Percentiles rank a stretch among this genome's conserved stretches.
Evolutionary conservation across 1,140 invertebrate genomes (phyloP).

Genomic region (Nephila pilipes): DNA sequence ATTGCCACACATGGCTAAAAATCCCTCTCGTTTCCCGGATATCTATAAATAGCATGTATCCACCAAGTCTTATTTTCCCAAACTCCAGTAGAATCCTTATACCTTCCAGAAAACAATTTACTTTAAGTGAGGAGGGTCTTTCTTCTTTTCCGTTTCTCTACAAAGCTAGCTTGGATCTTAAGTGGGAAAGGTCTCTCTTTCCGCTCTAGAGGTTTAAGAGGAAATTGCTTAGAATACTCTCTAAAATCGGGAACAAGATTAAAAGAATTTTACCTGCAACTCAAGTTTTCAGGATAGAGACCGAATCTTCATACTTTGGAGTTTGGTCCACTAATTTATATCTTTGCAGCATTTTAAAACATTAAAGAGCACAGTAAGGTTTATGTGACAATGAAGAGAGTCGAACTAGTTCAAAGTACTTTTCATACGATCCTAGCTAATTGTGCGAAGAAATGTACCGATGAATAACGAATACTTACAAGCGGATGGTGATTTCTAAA

Average conservation of each 20-base stretch:
- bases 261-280: neutral
- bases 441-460: too few relatives aligned
- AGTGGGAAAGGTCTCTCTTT: neutral
- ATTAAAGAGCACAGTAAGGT: too few relatives aligned
- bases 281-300: neutral
- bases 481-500: too few relatives aligned
- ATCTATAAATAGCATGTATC: neutral
- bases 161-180: neutral
- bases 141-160: neutral
- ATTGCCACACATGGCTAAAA: slow-evolving; percentile 1
- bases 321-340: too few relatives aligned
- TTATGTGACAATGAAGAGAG: too few relatives aligned
- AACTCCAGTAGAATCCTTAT: neutral
- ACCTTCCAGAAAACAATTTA: neutral
- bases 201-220: neutral
- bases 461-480: too few relatives aligned
- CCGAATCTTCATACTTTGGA: too few relatives aligned
- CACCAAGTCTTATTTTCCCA: neutral
- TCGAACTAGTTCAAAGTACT: too few relatives aligned
- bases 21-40: neutral
- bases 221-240: neutral
- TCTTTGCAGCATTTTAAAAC: neutral
- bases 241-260: slow-evolving; percentile 4
- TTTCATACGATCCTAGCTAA: too few relatives aligned
- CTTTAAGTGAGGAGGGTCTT: neutral